Evolutionary conservation across 2,888 invertebrate species (phyloP), one percentile per base, ranked within the genome.

Genomic region (Zeuzera pyrina): DNA sequence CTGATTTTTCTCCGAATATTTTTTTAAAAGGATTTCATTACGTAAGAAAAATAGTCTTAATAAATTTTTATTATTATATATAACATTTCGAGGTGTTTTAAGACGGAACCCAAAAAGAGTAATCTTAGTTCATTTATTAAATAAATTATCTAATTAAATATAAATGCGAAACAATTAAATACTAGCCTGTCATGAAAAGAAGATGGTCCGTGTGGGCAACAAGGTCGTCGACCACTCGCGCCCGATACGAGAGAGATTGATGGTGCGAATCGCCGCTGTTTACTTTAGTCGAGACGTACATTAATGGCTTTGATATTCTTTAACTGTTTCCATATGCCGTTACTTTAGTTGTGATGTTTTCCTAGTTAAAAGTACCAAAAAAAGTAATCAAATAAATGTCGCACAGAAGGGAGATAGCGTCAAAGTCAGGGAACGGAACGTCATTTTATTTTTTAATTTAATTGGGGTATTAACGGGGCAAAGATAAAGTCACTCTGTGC

Each of bases 401-500:
- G 40, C 34, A 30, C 35, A 33, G 12, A 14, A 15, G 14, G 14
- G 25, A 42, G 43, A 50, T 47, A 47, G 34, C 31, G 44, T 43
- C 44, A 44, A 38, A 28, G 31, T 52, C 49, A 47, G 62, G 52
- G 49, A 66, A 71, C 52, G 64, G 56, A 66, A 66, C 57, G 56
- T 65, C 57, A 62, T 57, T 73, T 69, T 67, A 64, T 72, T 74
- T 73, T 74, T 72, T 68, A 57, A 57, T 64, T 67, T 77, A 79
- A 81, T 81, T 79, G 78, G 62, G 64, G 79, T 72, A 77, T 83
- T 83, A 79, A 74, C 73, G 57, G 69, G 47, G 52, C 69, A 68
- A 59, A 71, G 81, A 79, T 81, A 81, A 78, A 68, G 77, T 69
- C 78, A 65, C 61, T 67, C 59, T 49, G 52, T 46, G 46, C 52